phyloP scores from a whole-genome alignment of 2,888 invertebrate species.

The Argyresthia goedartella region DNA sequence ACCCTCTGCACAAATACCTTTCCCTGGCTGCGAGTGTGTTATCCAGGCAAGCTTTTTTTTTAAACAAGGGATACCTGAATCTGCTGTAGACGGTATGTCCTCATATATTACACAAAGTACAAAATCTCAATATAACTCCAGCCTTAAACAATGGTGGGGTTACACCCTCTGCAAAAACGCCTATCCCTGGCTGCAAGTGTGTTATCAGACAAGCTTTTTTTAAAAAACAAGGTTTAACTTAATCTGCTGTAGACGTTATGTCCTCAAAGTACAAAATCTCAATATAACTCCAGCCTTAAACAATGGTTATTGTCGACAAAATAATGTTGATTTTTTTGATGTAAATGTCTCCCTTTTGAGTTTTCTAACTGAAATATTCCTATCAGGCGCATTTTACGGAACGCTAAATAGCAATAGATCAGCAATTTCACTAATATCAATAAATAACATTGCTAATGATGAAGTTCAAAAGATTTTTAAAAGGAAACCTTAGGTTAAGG shows the following conservation, averaged over 20 bases:
- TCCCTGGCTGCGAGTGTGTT: no score
- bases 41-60: background rate
- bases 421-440: slow-evolving; percentile 11
- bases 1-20: no score
- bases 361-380: slow-evolving; percentile 7
- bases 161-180: no score
- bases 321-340: background rate
- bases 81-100: background rate
- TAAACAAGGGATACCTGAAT: background rate
- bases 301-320: background rate
- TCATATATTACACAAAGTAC: background rate
- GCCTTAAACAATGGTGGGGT: no score
- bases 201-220: background rate
- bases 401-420: slow-evolving; percentile 12
- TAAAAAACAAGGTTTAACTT: background rate
- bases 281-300: background rate
- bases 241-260: background rate
- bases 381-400: slow-evolving; percentile 8
- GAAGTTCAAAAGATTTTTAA: slow-evolving; percentile 11
- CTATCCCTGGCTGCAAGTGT: no score
- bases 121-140: background rate
- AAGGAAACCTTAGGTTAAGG: slow-evolving; percentile 10
- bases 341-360: slow-evolving; percentile 2
- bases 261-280: background rate
- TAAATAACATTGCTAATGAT: slow-evolving; percentile 5